phyloP scores from a whole-genome alignment of 2,113 vertebrate species.

The Neomonachus schauinslandi region DNA sequence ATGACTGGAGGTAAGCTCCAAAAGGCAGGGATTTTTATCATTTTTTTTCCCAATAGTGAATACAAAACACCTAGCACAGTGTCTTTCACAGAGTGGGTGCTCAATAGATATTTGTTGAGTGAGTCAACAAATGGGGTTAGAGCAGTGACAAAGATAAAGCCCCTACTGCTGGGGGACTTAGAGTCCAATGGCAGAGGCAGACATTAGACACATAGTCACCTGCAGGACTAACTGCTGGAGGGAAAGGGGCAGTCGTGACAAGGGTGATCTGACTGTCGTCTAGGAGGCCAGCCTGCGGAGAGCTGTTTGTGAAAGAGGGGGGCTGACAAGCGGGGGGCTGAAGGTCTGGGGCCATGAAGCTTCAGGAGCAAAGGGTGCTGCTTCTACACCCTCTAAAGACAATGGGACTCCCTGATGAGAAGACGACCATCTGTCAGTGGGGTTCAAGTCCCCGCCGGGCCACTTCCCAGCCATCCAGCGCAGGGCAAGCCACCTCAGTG shows the following conservation, averaged over 20 bases:
- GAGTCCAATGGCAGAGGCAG: neutral
- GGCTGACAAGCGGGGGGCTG: neutral
- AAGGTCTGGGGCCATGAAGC: neutral
- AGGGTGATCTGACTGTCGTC: neutral
- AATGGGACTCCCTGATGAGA: neutral
- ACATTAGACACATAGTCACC: neutral
- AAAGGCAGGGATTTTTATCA: neutral
- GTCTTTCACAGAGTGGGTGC: neutral
- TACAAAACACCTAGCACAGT: neutral
- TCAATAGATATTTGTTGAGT: neutral
- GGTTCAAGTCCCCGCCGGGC: neutral
- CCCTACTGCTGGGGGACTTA: neutral
- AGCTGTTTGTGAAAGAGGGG: neutral
- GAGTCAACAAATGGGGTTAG: neutral
- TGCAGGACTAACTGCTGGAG: neutral
- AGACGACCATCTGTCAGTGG: neutral
- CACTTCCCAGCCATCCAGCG: neutral
- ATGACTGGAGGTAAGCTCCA: neutral
- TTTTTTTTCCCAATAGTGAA: neutral
- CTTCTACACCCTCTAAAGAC: neutral
- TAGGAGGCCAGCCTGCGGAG: neutral
- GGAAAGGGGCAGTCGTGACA: neutral
- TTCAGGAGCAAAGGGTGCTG: neutral
- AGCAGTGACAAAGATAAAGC: neutral
- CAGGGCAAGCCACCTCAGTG: neutral